Percentiles rank a stretch among this genome's conserved stretches.
Evolutionary conservation across 1,140 invertebrate genomes (phyloP).

Genomic region (Drosophila erecta): DNA sequence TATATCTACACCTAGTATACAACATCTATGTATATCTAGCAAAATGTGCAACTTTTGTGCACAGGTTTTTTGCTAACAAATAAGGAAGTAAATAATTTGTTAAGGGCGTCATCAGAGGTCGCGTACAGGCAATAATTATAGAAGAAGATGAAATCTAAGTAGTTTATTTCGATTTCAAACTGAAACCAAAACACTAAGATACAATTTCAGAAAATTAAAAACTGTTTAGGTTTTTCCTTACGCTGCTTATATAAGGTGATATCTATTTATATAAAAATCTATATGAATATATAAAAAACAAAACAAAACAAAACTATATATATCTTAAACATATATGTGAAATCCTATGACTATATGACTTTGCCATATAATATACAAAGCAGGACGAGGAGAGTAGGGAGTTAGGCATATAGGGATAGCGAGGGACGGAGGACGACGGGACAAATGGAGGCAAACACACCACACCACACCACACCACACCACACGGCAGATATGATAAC

Average conservation of each 20-base stretch:
- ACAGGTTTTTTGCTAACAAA: slow-evolving; percentile 37
- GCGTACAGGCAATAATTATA: slow-evolving; percentile 65
- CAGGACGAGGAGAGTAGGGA: slow-evolving; percentile 7
- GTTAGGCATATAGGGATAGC: slow-evolving; percentile 11
- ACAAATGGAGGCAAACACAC: slow-evolving; percentile 20
- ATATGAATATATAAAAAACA: slow-evolving; percentile 47
- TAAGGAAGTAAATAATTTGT: slow-evolving; percentile 33
- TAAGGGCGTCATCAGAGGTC: slow-evolving; percentile 32
- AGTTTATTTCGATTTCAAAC: slow-evolving; percentile 52
- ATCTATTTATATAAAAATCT: slow-evolving; percentile 73
- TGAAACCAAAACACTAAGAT: slow-evolving; percentile 45
- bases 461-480: slow-evolving; percentile 9
- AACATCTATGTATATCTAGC: slow-evolving; percentile 45
- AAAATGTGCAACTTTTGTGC: slow-evolving; percentile 66
- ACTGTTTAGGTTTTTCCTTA: slow-evolving; percentile 79
- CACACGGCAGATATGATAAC: slow-evolving; percentile 9
- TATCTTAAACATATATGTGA: slow-evolving; percentile 76
- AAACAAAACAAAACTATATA: slow-evolving; percentile 32
- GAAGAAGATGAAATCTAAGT: slow-evolving; percentile 48
- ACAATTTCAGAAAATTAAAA: slow-evolving; percentile 42
- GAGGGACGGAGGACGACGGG: neutral
- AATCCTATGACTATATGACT: slow-evolving; percentile 79
- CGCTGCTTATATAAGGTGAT: slow-evolving; percentile 80
- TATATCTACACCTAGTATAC: slow-evolving; percentile 32
- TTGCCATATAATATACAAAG: slow-evolving; percentile 65